Evolutionary conservation across 2,797 vertebrate species (phyloP), one percentile per base, ranked within the genome.

Genomic region (Enteromius argenteus): DNA sequence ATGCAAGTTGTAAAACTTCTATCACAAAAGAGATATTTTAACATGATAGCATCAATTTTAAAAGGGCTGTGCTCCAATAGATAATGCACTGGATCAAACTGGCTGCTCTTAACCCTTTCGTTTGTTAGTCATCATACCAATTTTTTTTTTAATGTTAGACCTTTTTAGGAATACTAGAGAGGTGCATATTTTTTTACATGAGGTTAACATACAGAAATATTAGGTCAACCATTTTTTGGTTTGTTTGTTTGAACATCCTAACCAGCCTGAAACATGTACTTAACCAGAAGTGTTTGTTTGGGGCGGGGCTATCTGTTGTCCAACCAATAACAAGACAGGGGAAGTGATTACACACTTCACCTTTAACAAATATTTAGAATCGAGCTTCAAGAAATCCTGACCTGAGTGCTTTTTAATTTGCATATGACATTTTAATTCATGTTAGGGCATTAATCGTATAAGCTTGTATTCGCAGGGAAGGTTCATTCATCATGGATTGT

Each of bases 401-500:
- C 27, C 27, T 9, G 14, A 64, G 60, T 32, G 21, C 58, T 39
- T 13, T n/a, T 21, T 66, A 14, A 35, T 49, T 75, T 75, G n/a
- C 60, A 42, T 39, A 15, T 37, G 3, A 66, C 1, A 27, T 42
- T 67, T 66, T 15, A 53, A 51, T 67, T 30, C n/a, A 56, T n/a
- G 14, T 44, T 14, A 67, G 77, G 32, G 56, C 53, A 62, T 49
- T 30, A 27, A 71, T 67, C 10, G 58, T 27, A 30, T 7, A n/a
- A 17, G 2, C 5, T 17, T 81, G 2, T 84, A 15, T 83, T 81
- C 81, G 3, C 91, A 96, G 96, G 95, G 95, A 21, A 96, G 90
- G 86, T 96, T 96, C 87, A 96, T 96, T 90, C 94, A 90, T 86
- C 94, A 91, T 17, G 95, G 96, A 42, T 90, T 97, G 1, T 97